Percentiles rank a stretch among this genome's conserved stretches.
Conservation (phyloP, 2,113 vertebrate species). For the Antennarius striatus region DNA sequence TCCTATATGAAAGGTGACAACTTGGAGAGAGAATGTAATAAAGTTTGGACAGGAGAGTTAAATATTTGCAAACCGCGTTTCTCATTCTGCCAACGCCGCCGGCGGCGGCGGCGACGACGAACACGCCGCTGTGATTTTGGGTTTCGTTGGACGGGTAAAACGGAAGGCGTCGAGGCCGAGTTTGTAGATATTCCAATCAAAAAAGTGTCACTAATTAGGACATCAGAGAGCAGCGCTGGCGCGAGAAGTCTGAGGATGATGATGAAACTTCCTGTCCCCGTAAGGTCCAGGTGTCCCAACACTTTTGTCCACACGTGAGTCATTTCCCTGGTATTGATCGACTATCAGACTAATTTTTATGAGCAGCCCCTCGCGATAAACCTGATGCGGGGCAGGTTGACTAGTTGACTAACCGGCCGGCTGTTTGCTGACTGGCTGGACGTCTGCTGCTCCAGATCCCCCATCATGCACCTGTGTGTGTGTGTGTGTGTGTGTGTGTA, state of each 20-base stretch:
- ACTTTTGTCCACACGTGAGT: too few species aligned
- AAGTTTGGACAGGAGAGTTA: constrained; percentile 33
- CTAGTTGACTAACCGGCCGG: constrained; percentile 47
- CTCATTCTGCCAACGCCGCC: constrained; percentile 9
- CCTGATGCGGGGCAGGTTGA: constrained; percentile 15
- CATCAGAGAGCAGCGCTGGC: too few species aligned
- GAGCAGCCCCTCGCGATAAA: too few species aligned
- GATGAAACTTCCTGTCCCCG: too few species aligned
- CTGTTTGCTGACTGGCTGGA: constrained; percentile 46
- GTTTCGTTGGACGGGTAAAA: background rate
- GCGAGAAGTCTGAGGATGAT: too few species aligned
- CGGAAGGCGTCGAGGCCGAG: too few species aligned
- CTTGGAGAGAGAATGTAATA: constrained; percentile 57
- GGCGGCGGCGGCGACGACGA: too few species aligned
- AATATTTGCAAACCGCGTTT: constrained; percentile 24
- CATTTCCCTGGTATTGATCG: too few species aligned
- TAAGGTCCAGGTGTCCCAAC: too few species aligned
- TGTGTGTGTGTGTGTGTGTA: constrained; percentile 76
- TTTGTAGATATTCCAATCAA: too few species aligned
- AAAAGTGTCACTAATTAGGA: too few species aligned
- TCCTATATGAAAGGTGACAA: constrained; percentile 62
- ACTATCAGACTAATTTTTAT: too few species aligned
- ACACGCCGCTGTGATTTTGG: constrained; percentile 30
- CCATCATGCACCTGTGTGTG: constrained; percentile 76
- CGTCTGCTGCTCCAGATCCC: constrained; percentile 43